Percentiles rank a stretch among this genome's conserved stretches.
Evolutionary conservation across 2,113 vertebrate species (phyloP).

Genomic region (Rhea americana): DNA sequence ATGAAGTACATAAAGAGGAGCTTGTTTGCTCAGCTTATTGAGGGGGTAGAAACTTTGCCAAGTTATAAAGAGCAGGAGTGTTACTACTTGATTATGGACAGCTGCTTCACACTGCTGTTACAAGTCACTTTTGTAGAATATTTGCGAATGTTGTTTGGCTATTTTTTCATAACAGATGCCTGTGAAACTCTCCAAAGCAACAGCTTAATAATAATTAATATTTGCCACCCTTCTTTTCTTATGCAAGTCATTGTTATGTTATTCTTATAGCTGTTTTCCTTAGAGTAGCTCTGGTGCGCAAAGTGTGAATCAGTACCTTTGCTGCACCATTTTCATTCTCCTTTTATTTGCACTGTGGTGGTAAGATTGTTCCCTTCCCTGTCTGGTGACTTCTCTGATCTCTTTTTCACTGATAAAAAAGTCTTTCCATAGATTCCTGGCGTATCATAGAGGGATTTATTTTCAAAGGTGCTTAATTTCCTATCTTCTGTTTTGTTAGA

Average conservation of each 20-base stretch:
- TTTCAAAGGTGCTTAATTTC: constrained; percentile 10
- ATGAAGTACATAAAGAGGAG: constrained; percentile 18
- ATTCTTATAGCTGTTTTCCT: constrained; percentile 46
- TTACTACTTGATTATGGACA: constrained; percentile 45
- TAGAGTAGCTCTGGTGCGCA: background rate
- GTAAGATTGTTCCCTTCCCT: background rate
- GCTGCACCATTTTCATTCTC: background rate
- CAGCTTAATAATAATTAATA: background rate
- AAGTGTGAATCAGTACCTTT: background rate
- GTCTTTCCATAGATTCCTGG: background rate
- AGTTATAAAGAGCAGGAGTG: constrained; percentile 23
- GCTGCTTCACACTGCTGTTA: constrained; percentile 42
- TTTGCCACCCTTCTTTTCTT: constrained; percentile 20
- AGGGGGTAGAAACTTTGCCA: constrained; percentile 29
- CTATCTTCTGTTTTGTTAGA: background rate
- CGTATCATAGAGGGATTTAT: background rate
- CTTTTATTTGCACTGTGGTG: background rate
- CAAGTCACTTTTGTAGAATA: background rate
- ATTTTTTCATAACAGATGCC: background rate
- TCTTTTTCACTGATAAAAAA: background rate
- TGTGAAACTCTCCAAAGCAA: constrained; percentile 14
- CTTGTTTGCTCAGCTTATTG: constrained; percentile 40
- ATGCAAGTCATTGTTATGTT: background rate
- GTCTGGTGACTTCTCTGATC: background rate
- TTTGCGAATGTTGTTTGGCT: background rate